A percentile compares a stretch with the other conserved stretches of the same genome.
Conservation (phyloP, 92 coral and sea anemone species). For the Micromussa lordhowensis region DNA sequence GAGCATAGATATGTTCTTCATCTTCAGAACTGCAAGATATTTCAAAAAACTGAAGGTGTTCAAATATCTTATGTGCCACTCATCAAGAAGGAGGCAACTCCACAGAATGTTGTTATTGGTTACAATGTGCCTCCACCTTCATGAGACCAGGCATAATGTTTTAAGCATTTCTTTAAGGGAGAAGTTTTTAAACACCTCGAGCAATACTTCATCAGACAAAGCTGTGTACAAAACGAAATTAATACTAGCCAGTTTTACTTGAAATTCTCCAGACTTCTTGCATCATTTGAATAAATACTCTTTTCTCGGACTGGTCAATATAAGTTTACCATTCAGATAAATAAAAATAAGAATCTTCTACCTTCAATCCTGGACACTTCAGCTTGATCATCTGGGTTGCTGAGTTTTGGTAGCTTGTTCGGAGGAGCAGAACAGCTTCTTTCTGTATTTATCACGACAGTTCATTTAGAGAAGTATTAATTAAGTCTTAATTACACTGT, state of each 20-base stretch:
- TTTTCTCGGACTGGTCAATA: conserved; percentile 32
- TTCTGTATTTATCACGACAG: too few relatives aligned
- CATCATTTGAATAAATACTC: conserved; percentile 47
- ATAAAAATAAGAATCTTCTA: conserved; percentile 44
- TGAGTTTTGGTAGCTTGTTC: conserved; percentile 48
- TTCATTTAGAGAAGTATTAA: too few relatives aligned
- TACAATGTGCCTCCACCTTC: conserved; percentile 61
- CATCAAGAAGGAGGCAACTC: conserved; percentile 59
- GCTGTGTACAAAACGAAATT: conserved; percentile 64
- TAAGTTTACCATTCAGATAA: conserved; percentile 44
- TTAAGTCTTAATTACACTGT: too few relatives aligned
- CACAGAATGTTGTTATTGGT: conserved; percentile 47
- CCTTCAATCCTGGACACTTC: conserved; percentile 51
- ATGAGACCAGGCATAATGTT: conserved; percentile 58
- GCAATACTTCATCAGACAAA: conserved; percentile 63
- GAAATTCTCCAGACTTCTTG: conserved; percentile 51
- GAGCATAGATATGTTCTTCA: conserved; percentile 58
- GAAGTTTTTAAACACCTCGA: conserved; percentile 64
- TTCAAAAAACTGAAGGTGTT: conserved; percentile 54
- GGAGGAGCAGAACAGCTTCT: conserved; percentile 68
- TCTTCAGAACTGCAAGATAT: conserved; percentile 57
- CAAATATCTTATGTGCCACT: conserved; percentile 51
- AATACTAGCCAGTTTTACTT: conserved; percentile 50
- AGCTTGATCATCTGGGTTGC: conserved; percentile 48
- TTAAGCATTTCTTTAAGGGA: conserved; percentile 57